Conservation (phyloP, 2,888 invertebrate species). For the Mimumesa dahlbomi region DNA sequence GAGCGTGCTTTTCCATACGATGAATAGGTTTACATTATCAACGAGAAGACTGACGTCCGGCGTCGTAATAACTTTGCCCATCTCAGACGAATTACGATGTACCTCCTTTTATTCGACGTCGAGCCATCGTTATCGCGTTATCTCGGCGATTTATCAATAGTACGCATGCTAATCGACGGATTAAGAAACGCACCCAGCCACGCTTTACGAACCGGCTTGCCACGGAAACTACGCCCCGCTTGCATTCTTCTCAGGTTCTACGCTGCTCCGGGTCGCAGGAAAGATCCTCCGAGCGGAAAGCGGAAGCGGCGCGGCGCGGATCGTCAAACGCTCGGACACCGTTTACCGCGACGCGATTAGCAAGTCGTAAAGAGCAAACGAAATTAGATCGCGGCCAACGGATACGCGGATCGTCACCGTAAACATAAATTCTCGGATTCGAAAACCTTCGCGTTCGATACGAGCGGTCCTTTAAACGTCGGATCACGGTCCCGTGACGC, state of each 20-base stretch:
- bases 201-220: not conserved
- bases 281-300: constrained; percentile 15
- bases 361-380: constrained; percentile 30
- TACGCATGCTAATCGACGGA: constrained; percentile 38
- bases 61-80: constrained; percentile 37
- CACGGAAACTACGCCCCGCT: not conserved
- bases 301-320: not conserved
- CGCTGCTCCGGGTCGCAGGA: not conserved
- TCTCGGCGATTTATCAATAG: constrained; percentile 58
- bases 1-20: constrained; percentile 14
- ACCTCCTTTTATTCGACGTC: constrained; percentile 46
- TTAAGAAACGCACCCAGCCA: constrained; percentile 23
- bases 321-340: constrained; percentile 5
- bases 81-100: constrained; percentile 48
- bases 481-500: too few relatives aligned
- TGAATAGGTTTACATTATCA: constrained; percentile 30
- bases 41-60: constrained; percentile 21
- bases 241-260: too few relatives aligned
- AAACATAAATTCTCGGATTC: constrained; percentile 9
- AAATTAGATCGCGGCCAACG: constrained; percentile 4
- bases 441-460: not conserved
- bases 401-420: not conserved
- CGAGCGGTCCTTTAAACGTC: too few relatives aligned
- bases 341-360: too few relatives aligned
- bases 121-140: constrained; percentile 55